Evolutionary conservation across 2,113 vertebrate species (phyloP).

Genomic region (Pycnonotus jocosus): DNA sequence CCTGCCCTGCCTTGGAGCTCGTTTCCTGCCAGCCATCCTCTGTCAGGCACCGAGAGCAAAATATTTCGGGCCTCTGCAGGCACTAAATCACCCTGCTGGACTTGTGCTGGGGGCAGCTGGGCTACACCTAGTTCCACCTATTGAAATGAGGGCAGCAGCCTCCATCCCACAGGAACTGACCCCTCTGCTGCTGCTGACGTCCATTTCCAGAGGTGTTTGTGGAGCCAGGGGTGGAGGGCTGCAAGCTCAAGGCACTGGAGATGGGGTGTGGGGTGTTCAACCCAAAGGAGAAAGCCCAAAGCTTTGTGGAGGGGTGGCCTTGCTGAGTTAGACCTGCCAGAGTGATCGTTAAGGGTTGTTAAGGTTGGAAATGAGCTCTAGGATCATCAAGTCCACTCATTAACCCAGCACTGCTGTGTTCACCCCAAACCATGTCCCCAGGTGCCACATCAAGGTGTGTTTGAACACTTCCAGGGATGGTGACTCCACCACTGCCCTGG

Average conservation of each 20-base stretch:
- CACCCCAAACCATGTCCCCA: not conserved
- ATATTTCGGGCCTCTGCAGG: not conserved
- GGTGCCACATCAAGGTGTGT: fast-evolving
- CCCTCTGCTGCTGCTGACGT: not conserved
- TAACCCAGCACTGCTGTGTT: not conserved
- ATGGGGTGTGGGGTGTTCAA: not conserved
- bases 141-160: constrained; percentile 36
- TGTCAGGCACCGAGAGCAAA: not conserved
- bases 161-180: constrained; percentile 55
- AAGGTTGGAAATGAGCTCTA: not conserved
- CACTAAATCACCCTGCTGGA: not conserved
- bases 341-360: fast-evolving
- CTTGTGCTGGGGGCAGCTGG: not conserved
- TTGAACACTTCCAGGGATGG: not conserved
- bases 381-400: not conserved
- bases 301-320: not conserved
- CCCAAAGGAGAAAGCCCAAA: not conserved
- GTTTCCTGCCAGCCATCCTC: constrained; percentile 55
- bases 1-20: not conserved
- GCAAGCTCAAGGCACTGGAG: not conserved
- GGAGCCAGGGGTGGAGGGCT: not conserved
- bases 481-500: not conserved
- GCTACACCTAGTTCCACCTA: constrained; percentile 68
- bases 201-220: not conserved
- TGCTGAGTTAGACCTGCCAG: not conserved